Base-by-base conservation (phyloP, 2,888 invertebrate genomes). In the Drosophila recens region DNA sequence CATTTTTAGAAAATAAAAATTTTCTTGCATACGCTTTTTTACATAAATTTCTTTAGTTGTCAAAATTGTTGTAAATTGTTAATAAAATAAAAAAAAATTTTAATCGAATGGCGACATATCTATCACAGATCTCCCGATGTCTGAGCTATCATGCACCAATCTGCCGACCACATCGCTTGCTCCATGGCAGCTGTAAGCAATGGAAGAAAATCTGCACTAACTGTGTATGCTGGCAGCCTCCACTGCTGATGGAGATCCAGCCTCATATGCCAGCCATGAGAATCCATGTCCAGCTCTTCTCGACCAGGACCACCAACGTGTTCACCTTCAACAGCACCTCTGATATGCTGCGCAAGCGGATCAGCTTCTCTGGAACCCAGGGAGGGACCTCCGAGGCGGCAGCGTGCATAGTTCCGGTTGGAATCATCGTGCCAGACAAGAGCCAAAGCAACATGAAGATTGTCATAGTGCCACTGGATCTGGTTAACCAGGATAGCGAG, bases 381-480 rank as follows among this genome's bases (percentile, higher is more conserved):
- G 51, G 8, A 20, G 64, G 67, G 2, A 34, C 23, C 0, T 6
- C 20, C 0, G 40, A n/a, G 1, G 1, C 20, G 13, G 30, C 53
- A 1, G 0, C 45, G 0, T 76, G 54, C 11, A 58, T 80, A 3
- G 52, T 84, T 15, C 89, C 84, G 0, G 58, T 87, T 9, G 84
- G 89, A 1, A 34, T 89, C 11, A 82, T 85, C 1, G 66, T 74
- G 4, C 76, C 81, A 0, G 78, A 87, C 13, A 38, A 30, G 0
- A 63, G 56, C 6, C 73, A 71, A 11, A 69, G 71, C 10, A 58
- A 74, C 5, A 45, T 81, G 15, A 91, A 88, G 54, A 83, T 91
- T 23, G 79, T 91, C 15, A 67, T 91, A 15, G 90, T 91, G 54
- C 91, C 89, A 0, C 30, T 91, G 4, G 82, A 88, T 46, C 45